Evolutionary conservation across 2,113 vertebrate genomes (phyloP).

Genomic region (Forbesichthys papilliferus): DNA sequence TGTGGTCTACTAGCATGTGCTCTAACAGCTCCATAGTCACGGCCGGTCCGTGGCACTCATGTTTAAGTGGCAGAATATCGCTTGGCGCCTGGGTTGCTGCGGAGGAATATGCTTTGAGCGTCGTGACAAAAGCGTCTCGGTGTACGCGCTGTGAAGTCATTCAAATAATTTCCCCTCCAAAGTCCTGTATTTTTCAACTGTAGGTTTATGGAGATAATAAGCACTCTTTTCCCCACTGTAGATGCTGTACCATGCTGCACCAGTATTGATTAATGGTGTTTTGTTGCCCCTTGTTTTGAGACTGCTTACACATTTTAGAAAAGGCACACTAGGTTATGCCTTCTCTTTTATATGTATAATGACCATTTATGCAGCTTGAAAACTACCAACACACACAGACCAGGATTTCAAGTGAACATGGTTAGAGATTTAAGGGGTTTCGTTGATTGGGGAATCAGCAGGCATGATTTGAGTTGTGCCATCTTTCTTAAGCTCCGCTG

Average conservation of each 20-base stretch:
- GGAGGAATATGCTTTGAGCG: slow-evolving; percentile 27
- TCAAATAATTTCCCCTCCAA: slow-evolving; percentile 22
- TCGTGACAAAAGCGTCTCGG: slow-evolving; percentile 24
- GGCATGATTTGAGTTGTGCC: slow-evolving; percentile 3
- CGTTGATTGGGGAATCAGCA: not conserved
- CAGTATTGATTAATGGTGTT: not conserved
- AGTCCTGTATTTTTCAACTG: slow-evolving; percentile 8
- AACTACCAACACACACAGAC: not conserved
- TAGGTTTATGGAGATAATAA: slow-evolving; percentile 12
- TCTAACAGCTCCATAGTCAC: slow-evolving; percentile 34
- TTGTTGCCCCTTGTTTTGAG: not conserved
- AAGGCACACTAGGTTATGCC: not conserved
- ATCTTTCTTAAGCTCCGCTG: not conserved
- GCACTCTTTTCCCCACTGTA: not conserved
- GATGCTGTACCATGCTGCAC: not conserved
- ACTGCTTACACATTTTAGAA: not conserved
- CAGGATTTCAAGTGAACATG: not conserved
- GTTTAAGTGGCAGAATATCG: not conserved
- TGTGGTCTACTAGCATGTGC: slow-evolving; percentile 9
- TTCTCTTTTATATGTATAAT: not conserved
- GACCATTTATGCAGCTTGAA: not conserved
- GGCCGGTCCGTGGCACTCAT: too few relatives aligned
- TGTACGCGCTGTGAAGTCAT: slow-evolving; percentile 12
- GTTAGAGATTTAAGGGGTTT: slow-evolving; percentile 1
- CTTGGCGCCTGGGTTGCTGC: slow-evolving; percentile 33